A percentile compares a stretch with the other conserved stretches of the same genome.
Evolutionary conservation across 2,113 vertebrate species (phyloP).

Genomic region (Gulo gulo): DNA sequence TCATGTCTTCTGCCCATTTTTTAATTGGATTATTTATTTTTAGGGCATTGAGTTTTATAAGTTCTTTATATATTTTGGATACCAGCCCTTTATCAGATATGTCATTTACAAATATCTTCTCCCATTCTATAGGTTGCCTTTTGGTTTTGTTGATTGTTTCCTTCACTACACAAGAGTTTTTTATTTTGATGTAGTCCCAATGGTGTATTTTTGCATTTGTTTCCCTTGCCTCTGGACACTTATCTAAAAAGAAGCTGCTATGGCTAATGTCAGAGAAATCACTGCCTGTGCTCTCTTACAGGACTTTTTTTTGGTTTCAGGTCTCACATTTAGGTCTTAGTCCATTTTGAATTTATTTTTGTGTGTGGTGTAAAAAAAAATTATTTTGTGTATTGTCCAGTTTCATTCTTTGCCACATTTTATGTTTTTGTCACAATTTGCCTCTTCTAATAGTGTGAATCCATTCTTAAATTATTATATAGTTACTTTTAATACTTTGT

Average conservation of each 20-base stretch:
- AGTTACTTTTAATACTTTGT: background rate
- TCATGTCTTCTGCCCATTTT: background rate
- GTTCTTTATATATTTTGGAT: background rate
- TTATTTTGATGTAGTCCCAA: background rate
- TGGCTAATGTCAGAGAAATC: background rate
- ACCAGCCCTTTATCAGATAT: background rate
- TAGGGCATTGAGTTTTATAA: background rate
- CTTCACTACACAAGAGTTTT: background rate
- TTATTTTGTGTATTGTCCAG: background rate
- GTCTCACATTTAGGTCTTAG: background rate
- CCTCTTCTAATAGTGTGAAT: background rate
- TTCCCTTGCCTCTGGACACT: background rate
- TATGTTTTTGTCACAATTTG: background rate
- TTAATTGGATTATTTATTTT: background rate
- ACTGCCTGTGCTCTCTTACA: background rate
- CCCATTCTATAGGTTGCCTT: background rate
- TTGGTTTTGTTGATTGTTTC: background rate
- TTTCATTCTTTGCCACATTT: background rate
- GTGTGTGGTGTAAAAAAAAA: background rate
- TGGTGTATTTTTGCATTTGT: background rate
- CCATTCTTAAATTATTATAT: background rate
- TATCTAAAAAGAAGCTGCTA: background rate
- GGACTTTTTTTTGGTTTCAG: background rate
- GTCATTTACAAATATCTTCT: background rate
- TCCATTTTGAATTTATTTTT: background rate